These are phyloP conservation scores for Mormoops blainvillei DNA, from an alignment of 2,113 vertebrate genomes.

Conservation along the genomic window DNA sequence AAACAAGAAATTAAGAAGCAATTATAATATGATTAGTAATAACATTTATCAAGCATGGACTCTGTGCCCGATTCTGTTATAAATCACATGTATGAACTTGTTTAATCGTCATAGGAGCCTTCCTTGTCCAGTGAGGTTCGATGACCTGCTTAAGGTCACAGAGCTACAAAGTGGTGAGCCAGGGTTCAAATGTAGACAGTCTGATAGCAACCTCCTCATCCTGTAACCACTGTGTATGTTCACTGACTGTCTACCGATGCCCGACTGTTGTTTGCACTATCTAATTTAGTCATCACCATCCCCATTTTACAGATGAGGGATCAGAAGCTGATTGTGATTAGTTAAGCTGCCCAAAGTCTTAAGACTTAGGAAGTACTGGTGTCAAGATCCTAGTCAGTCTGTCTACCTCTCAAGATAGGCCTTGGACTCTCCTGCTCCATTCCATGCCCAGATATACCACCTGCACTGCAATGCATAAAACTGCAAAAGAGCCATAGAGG, in stretches of 20 bases:
- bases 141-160: not conserved
- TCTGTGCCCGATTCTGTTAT: not conserved
- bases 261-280: not conserved
- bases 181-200: not conserved
- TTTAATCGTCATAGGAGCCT: not conserved
- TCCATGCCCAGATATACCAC: not conserved
- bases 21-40: not conserved
- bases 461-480: not conserved
- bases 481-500: not conserved
- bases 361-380: not conserved
- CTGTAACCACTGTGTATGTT: accelerated
- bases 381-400: not conserved
- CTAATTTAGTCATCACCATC: not conserved
- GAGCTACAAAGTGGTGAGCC: not conserved
- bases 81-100: not conserved
- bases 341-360: not conserved
- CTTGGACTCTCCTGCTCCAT: not conserved
- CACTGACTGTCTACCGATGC: accelerated
- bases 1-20: not conserved
- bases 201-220: not conserved
- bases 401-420: too few relatives aligned
- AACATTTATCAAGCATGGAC: not conserved
- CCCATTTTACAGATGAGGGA: not conserved
- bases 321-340: not conserved
- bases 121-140: not conserved